Evolutionary conservation across 1,140 invertebrate genomes (phyloP), one percentile per base, ranked within the genome.

Genomic region (Formica exsecta): DNA sequence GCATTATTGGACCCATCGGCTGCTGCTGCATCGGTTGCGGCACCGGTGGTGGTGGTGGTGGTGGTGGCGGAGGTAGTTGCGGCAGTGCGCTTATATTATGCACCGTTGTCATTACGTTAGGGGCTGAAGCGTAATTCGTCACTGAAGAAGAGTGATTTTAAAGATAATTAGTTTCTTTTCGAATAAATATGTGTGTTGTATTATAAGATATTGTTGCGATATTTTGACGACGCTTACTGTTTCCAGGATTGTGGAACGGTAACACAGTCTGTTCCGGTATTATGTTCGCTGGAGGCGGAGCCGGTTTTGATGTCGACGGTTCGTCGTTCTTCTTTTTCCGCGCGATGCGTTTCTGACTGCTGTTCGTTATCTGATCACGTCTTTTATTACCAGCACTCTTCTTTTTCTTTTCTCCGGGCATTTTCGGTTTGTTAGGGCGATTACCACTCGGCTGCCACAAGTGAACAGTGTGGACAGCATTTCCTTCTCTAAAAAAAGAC

Each of bases 361-460:
- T 71, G 8, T 71, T 75, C 3, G 62, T 66, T 8, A 32, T n/a
- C 51, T 77, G 84, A 74, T 86, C 84, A 0, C 88, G 86, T 68
- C 92, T 94, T 86, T 90, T 93, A 64, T 74, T 85, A 5, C n/a
- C 7, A 6, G 13, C 61, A 57, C 76, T 84, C 61, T 92, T 95
- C 29, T 91, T 95, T 59, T 81, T 94, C 65, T 93, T 93, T 19
- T 92, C 92, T 11, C 85, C 88, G 11, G 22, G 59, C 19, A 90
- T 48, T 87, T 95, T 95, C 6, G 92, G 76, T 83, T 95, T 95
- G 65, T 94, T 95, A 0, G 94, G 92, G 6, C 95, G 92, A 81
- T 95, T 95, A 0, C 95, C 95, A 86, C 94, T 95, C 0, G 95
- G 94, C 61, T 95, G 94, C 95, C 95, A 95, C 1, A 95, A 86